phyloP scores from a whole-genome alignment of 2,888 invertebrate genomes.

The Temnothorax ravouxi region DNA sequence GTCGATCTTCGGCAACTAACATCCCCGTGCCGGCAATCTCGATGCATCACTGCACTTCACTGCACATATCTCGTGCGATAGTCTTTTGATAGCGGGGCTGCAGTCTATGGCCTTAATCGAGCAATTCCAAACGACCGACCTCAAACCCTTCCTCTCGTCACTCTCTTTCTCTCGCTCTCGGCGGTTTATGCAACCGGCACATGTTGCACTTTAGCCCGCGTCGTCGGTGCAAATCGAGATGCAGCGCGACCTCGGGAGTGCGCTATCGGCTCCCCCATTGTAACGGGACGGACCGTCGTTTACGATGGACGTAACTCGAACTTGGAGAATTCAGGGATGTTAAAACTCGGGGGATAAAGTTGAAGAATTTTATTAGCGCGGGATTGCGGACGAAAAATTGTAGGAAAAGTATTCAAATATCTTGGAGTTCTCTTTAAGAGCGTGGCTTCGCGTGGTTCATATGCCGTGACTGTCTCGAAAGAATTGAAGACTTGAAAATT shows the following conservation, averaged over 20 bases:
- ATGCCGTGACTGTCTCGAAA: background rate
- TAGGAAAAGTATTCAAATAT: conserved; percentile 27
- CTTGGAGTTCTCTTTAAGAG: conserved; percentile 8
- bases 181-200: conserved; percentile 57
- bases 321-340: conserved; percentile 23
- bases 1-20: conserved; percentile 26
- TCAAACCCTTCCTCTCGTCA: conserved; percentile 70
- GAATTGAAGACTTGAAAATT: conserved; percentile 23
- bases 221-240: conserved; percentile 32
- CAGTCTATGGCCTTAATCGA: conserved; percentile 78
- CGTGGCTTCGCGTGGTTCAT: conserved; percentile 16
- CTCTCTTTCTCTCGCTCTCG: conserved; percentile 28
- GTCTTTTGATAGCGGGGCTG: conserved; percentile 56
- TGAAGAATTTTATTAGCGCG: conserved; percentile 16
- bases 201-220: conserved; percentile 60
- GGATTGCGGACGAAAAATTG: conserved; percentile 22
- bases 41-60: conserved; percentile 43
- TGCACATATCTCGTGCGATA: conserved; percentile 55
- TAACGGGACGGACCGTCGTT: conserved; percentile 23
- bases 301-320: conserved; percentile 19
- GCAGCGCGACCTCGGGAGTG: conserved; percentile 18
- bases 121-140: conserved; percentile 76
- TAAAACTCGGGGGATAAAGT: conserved; percentile 15
- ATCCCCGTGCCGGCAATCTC: conserved; percentile 22
- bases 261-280: background rate